Conservation (phyloP, 2,113 vertebrate genomes). For the Lota lota region DNA sequence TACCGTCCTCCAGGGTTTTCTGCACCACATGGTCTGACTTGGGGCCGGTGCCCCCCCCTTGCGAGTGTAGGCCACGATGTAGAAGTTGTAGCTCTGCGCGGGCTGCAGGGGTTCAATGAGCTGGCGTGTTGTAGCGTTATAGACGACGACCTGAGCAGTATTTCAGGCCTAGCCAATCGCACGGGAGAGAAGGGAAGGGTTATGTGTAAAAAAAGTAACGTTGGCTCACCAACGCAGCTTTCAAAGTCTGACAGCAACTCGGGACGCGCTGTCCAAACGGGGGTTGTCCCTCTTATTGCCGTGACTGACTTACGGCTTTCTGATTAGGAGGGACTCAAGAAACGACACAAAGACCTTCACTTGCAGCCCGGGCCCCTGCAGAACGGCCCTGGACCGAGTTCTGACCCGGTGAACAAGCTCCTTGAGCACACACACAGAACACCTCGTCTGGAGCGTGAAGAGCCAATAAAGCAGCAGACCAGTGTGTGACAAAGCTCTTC, state of each 20-base stretch:
- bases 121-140: slow-evolving; percentile 96
- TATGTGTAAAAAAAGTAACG: too few relatives aligned
- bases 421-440: slow-evolving; percentile 80
- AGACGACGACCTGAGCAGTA: slow-evolving; percentile 96
- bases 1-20: slow-evolving; percentile 92
- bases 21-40: slow-evolving; percentile 96
- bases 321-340: slow-evolving; percentile 84
- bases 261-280: too few relatives aligned
- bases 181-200: too few relatives aligned
- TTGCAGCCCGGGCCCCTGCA: slow-evolving; percentile 76
- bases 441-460: slow-evolving; percentile 73
- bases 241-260: slow-evolving; percentile 36
- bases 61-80: slow-evolving; percentile 98
- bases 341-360: slow-evolving; percentile 76
- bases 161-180: slow-evolving; percentile 82
- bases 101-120: slow-evolving; percentile 95
- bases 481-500: slow-evolving; percentile 69
- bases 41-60: slow-evolving; percentile 97
- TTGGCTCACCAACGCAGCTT: too few relatives aligned
- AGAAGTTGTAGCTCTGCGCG: slow-evolving; percentile 96
- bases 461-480: too few relatives aligned
- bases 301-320: slow-evolving; percentile 78
- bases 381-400: slow-evolving; percentile 83
- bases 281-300: slow-evolving; percentile 84
- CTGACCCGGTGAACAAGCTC: slow-evolving; percentile 85